Percentiles rank a stretch among this genome's conserved stretches.
These are phyloP conservation scores for Tipula vernalis DNA, from an alignment of 2,888 invertebrate genomes.

Conservation along the genomic window DNA sequence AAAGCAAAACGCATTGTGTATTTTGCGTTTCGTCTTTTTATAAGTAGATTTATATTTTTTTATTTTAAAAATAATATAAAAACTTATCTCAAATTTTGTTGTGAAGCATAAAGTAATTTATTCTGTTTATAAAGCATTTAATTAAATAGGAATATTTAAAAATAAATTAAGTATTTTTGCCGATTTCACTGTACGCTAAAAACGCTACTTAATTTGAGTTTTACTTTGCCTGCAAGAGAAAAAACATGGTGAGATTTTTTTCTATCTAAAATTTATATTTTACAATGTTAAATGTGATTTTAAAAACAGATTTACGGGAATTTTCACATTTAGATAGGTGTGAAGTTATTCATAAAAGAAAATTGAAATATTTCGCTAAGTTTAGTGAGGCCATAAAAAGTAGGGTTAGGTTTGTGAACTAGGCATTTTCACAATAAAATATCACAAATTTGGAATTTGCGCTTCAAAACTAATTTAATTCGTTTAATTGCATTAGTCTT, in stretches of 20 bases:
- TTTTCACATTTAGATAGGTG: neutral
- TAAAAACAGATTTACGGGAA: neutral
- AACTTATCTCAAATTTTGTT: neutral
- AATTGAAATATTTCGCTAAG: neutral
- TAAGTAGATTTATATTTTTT: neutral
- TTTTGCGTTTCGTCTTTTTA: neutral
- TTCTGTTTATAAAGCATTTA: neutral
- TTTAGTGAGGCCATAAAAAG: neutral
- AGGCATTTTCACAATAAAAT: neutral
- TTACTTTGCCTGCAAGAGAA: neutral
- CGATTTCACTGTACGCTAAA: neutral
- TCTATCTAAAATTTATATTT: neutral
- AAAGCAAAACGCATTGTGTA: neutral
- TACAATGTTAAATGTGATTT: neutral
- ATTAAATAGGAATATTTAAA: neutral
- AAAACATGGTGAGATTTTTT: neutral
- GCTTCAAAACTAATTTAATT: neutral
- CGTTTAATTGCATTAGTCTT: constrained; percentile 5
- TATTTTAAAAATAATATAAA: neutral
- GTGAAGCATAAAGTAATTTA: neutral
- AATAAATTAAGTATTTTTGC: neutral
- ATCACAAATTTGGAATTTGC: neutral
- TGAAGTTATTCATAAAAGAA: neutral
- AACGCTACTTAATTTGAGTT: neutral
- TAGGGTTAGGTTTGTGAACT: neutral